phyloP scores from a whole-genome alignment of 2,113 vertebrate genomes.

The Zosterops borbonicus region DNA sequence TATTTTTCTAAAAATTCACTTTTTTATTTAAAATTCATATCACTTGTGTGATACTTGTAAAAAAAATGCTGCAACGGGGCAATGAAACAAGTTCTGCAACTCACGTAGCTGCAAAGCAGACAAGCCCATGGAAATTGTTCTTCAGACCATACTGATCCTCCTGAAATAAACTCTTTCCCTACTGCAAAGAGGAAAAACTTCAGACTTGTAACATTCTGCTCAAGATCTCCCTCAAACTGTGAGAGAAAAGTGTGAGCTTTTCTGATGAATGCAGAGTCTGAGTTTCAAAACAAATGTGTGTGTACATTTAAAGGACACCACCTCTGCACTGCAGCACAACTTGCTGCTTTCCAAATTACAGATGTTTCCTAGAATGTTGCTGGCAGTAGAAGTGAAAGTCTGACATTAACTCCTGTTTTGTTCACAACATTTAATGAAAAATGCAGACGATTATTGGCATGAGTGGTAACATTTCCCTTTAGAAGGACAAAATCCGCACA shows the following conservation, averaged over 20 bases:
- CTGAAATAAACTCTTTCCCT: background rate
- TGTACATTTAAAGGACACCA: background rate
- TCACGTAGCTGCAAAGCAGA: background rate
- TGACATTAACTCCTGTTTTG: background rate
- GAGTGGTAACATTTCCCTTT: background rate
- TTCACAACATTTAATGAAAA: background rate
- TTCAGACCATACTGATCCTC: background rate
- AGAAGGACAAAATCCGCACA: background rate
- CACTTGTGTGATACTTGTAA: background rate
- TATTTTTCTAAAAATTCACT: background rate
- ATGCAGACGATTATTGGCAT: background rate
- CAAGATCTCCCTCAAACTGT: background rate
- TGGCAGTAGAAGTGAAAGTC: background rate
- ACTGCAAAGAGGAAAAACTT: background rate
- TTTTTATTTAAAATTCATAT: background rate
- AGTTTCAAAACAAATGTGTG: background rate
- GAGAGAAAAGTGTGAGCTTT: background rate
- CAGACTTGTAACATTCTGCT: background rate
- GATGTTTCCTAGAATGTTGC: background rate
- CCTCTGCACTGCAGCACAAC: background rate
- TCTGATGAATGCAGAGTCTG: rapidly evolving
- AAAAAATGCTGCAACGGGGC: background rate
- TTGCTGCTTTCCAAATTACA: background rate
- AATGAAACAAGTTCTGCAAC: background rate
- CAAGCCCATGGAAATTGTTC: background rate